A percentile compares a stretch with the other conserved stretches of the same genome.
These are phyloP conservation scores for Edolisoma coerulescens DNA, from an alignment of 2,113 vertebrate genomes.

Conservation along the genomic window DNA sequence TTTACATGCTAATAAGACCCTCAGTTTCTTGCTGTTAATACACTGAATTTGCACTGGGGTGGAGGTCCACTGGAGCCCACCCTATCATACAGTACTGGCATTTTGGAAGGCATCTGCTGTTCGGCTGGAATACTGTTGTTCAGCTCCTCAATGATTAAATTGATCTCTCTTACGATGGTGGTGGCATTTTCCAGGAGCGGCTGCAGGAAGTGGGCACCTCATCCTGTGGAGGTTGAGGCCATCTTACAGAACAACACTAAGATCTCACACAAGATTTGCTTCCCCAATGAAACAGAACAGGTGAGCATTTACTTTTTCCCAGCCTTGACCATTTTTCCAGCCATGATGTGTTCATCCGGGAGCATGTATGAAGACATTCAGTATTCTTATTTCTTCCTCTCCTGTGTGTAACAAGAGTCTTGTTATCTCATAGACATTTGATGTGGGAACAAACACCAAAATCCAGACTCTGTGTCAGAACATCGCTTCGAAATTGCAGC, in stretches of 20 bases:
- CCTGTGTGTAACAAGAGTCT: neutral
- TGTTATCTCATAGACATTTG: constrained; percentile 76
- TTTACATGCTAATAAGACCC: neutral
- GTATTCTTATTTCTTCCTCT: neutral
- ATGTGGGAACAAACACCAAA: constrained; percentile 81
- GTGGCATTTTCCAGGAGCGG: constrained; percentile 75
- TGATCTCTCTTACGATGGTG: neutral
- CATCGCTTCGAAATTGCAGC: constrained; percentile 73
- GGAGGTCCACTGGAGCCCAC: neutral
- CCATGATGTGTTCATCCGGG: neutral
- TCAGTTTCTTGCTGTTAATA: neutral
- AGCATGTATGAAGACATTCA: neutral
- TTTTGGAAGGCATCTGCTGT: neutral
- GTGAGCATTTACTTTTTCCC: constrained; percentile 60
- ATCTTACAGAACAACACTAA: constrained; percentile 86
- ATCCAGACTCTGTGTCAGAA: constrained; percentile 81
- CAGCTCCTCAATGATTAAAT: neutral
- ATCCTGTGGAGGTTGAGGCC: constrained; percentile 88
- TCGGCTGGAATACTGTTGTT: neutral
- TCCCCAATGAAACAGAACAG: constrained; percentile 87
- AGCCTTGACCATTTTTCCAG: neutral
- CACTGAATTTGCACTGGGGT: neutral
- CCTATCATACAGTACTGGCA: neutral
- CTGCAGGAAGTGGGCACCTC: constrained; percentile 89
- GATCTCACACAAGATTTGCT: constrained; percentile 86